Conservation (phyloP, 2,113 vertebrate species). For the Apodemus speciosus region DNA sequence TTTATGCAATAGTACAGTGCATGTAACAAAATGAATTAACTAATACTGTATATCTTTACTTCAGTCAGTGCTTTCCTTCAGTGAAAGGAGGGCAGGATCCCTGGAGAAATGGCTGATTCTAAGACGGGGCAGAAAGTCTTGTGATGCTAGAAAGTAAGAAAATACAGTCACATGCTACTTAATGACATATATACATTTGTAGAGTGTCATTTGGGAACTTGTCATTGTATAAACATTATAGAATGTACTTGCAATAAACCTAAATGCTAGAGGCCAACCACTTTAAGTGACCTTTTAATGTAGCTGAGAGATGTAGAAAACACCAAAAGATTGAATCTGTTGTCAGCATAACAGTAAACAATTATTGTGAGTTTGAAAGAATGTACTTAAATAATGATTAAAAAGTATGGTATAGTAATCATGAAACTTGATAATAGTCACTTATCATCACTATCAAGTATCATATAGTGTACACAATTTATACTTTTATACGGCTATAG, state of each 20-base stretch:
- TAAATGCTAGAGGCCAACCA: not conserved
- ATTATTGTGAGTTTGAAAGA: not conserved
- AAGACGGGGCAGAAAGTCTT: not conserved
- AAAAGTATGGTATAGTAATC: not conserved
- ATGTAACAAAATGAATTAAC: not conserved
- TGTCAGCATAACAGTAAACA: not conserved
- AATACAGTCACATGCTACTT: not conserved
- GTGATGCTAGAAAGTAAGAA: conserved; percentile 3
- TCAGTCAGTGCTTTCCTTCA: not conserved
- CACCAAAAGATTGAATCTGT: not conserved
- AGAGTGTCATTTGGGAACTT: not conserved
- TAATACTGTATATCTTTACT: not conserved
- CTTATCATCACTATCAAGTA: not conserved
- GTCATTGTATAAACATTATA: not conserved
- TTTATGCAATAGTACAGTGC: not conserved
- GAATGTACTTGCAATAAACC: not conserved
- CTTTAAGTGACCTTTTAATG: not conserved
- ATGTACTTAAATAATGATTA: not conserved
- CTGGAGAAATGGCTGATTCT: conserved; percentile 9
- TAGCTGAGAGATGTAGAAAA: not conserved
- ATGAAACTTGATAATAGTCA: not conserved
- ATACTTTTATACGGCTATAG: not conserved
- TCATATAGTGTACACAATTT: not conserved
- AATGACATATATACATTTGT: not conserved
- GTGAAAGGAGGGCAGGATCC: not conserved